Evolutionary conservation across 2,797 vertebrate genomes (phyloP).

Genomic region (Rachycentron canadum): DNA sequence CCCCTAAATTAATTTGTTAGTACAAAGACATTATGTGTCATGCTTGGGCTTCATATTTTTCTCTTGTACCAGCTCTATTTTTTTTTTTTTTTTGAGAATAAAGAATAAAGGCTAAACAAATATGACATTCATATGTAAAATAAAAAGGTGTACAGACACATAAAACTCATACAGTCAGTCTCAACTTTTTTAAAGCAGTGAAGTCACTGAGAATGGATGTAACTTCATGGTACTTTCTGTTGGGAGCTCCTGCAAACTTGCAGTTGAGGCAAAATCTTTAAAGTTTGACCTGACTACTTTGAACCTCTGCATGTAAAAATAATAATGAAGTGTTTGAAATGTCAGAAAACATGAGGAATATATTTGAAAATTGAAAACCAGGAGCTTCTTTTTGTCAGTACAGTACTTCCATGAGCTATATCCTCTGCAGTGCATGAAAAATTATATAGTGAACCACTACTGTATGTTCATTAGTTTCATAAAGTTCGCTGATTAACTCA

Average conservation of each 20-base stretch:
- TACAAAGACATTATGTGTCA: background rate
- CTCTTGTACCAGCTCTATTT: background rate
- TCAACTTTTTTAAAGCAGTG: no score
- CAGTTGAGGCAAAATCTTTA: background rate
- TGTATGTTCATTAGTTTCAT: background rate
- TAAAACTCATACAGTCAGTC: no score
- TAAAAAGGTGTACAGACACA: background rate
- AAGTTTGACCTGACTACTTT: background rate
- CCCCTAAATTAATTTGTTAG: background rate
- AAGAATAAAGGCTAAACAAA: background rate
- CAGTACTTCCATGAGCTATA: background rate
- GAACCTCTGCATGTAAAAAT: background rate
- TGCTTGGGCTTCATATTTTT: background rate
- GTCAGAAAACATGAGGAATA: background rate
- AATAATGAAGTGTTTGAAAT: background rate
- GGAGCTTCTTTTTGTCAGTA: background rate
- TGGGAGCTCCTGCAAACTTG: background rate
- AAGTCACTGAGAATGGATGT: background rate
- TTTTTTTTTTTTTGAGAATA: no score
- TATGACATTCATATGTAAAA: no score
- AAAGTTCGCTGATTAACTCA: conserved; percentile 22
- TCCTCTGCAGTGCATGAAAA: background rate
- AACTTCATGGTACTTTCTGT: background rate
- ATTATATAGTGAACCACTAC: background rate
- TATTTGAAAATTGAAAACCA: conserved; percentile 1